A percentile compares a stretch with the other conserved stretches of the same genome.
These are phyloP conservation scores for Lamproptera curius DNA, from an alignment of 2,888 invertebrate genomes.

Conservation along the genomic window DNA sequence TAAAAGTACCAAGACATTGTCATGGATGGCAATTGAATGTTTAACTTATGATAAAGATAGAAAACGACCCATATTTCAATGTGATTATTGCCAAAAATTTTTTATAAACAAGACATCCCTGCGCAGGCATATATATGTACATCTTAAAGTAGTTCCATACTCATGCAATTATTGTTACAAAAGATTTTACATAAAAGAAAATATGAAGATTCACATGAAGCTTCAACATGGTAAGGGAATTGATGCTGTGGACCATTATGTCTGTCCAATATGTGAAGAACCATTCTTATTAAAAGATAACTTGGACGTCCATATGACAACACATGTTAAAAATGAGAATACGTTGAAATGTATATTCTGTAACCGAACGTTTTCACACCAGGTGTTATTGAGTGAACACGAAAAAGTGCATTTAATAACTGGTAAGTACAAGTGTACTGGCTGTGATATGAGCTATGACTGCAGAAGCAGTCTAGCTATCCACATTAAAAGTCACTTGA, in stretches of 20 bases:
- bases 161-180: slow-evolving; percentile 80
- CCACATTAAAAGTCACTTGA: slow-evolving; percentile 84
- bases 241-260: slow-evolving; percentile 60
- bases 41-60: slow-evolving; percentile 8
- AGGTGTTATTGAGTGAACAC: slow-evolving; percentile 78
- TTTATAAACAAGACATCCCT: slow-evolving; percentile 82
- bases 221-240: slow-evolving; percentile 70
- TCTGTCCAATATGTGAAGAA: slow-evolving; percentile 86
- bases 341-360: slow-evolving; percentile 84
- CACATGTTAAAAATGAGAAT: slow-evolving; percentile 77
- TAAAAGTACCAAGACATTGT: not conserved
- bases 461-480: slow-evolving; percentile 80
- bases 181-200: slow-evolving; percentile 81
- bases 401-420: slow-evolving; percentile 84
- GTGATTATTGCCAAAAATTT: slow-evolving; percentile 80
- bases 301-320: slow-evolving; percentile 83
- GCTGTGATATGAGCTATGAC: slow-evolving; percentile 85
- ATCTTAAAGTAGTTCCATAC: slow-evolving; percentile 81
- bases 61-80: slow-evolving; percentile 45
- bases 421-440: slow-evolving; percentile 84
- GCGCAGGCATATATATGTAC: slow-evolving; percentile 81
- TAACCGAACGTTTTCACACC: slow-evolving; percentile 49
- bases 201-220: slow-evolving; percentile 80
- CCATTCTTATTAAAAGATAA: slow-evolving; percentile 87
- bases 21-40: slow-evolving; percentile 16